A percentile compares a stretch with the other conserved stretches of the same genome.
Conservation (phyloP, 1,140 invertebrate genomes). For the Myzus persicae region DNA sequence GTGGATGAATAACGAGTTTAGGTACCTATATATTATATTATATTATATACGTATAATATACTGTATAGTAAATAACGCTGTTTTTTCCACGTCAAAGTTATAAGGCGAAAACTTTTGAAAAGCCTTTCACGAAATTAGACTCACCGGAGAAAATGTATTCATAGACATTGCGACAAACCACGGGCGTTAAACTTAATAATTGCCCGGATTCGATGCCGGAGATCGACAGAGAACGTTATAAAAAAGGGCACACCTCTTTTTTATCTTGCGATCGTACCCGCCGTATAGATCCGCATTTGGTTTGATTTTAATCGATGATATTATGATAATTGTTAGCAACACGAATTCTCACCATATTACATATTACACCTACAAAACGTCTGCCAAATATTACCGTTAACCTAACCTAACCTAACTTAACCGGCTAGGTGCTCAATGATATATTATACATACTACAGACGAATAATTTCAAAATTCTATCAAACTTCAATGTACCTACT, state of each 20-base stretch:
- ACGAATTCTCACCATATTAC: background rate
- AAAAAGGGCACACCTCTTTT: background rate
- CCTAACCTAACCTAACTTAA: too few species aligned
- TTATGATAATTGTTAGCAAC: background rate
- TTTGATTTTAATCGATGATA: background rate
- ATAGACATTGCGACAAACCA: too few species aligned
- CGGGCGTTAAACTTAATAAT: background rate
- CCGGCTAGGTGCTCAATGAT: too few species aligned
- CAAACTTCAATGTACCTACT: background rate
- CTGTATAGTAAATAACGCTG: background rate
- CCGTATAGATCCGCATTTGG: background rate
- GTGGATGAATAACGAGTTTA: slow-evolving; percentile 36
- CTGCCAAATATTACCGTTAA: too few species aligned
- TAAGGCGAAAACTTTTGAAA: slow-evolving; percentile 1
- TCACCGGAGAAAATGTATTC: background rate
- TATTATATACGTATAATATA: background rate
- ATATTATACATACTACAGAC: background rate
- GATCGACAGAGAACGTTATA: background rate
- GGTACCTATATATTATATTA: slow-evolving; percentile 15
- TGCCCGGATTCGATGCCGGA: background rate
- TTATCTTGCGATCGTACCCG: background rate
- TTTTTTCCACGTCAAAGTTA: background rate
- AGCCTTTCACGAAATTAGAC: background rate
- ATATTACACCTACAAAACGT: too few species aligned
- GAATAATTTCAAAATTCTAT: background rate